Conservation (phyloP, 1,140 invertebrate species). For the Drosophila mojavensis region DNA sequence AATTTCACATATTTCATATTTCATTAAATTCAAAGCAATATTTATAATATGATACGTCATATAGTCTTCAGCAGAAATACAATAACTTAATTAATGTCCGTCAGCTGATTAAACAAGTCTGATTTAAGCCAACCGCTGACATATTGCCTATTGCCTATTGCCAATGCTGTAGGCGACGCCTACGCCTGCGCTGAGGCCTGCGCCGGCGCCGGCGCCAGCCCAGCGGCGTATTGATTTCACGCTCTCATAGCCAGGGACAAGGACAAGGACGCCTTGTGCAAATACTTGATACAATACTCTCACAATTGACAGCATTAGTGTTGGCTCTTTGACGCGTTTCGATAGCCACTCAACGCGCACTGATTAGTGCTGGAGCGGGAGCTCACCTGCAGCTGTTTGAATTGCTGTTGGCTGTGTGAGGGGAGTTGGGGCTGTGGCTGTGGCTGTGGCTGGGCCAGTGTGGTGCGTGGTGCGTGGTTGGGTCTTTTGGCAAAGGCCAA, state of each 20-base stretch:
- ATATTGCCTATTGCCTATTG: neutral
- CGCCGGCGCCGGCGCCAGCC: slow-evolving; percentile 14
- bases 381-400: slow-evolving; percentile 59
- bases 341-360: slow-evolving; percentile 65
- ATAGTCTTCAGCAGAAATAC: too few relatives aligned
- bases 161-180: neutral
- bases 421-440: too few relatives aligned
- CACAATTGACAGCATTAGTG: slow-evolving; percentile 65
- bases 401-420: slow-evolving; percentile 20
- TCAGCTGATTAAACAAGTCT: too few relatives aligned
- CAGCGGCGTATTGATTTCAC: slow-evolving; percentile 43
- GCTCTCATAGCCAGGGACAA: slow-evolving; percentile 60
- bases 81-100: too few relatives aligned
- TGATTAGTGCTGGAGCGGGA: slow-evolving; percentile 54
- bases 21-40: too few relatives aligned
- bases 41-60: too few relatives aligned
- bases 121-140: too few relatives aligned
- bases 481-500: slow-evolving; percentile 67
- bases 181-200: neutral
- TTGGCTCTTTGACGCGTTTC: slow-evolving; percentile 56
- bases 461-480: slow-evolving; percentile 58
- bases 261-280: slow-evolving; percentile 78
- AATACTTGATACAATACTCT: slow-evolving; percentile 58
- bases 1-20: too few relatives aligned
- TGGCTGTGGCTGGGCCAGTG: neutral